These are phyloP conservation scores for Sceloporus tristichus DNA, from an alignment of 2,113 vertebrate species.

Conservation along the genomic window DNA sequence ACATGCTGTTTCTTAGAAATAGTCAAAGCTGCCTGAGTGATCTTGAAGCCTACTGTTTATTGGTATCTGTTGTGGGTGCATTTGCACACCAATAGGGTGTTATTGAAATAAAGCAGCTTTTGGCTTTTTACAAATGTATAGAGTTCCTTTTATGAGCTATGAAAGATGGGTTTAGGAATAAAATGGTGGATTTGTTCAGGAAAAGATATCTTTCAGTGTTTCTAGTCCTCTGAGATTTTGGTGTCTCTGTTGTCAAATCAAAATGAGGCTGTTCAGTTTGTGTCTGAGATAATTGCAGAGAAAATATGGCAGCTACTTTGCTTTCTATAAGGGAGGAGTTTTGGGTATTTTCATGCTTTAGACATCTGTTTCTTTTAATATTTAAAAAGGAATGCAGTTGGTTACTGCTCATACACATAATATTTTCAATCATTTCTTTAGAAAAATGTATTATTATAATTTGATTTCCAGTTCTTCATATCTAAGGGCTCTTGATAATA, in stretches of 20 bases:
- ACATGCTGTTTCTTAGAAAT: slow-evolving; percentile 10
- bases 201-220: neutral
- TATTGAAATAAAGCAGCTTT: slow-evolving; percentile 7
- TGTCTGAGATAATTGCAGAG: neutral
- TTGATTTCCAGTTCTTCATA: neutral
- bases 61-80: neutral
- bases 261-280: neutral
- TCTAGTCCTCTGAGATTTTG: neutral
- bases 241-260: neutral
- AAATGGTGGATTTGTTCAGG: neutral
- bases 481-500: neutral
- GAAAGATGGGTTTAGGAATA: neutral
- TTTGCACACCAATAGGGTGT: neutral
- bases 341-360: neutral
- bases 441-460: neutral
- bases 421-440: neutral
- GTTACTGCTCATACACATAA: neutral
- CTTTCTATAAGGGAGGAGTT: neutral
- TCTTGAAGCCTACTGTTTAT: slow-evolving; percentile 22
- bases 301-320: neutral
- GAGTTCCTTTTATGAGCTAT: neutral
- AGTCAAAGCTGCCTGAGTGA: neutral
- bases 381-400: neutral
- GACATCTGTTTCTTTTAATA: neutral
- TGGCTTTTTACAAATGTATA: neutral